Percentiles rank a stretch among this genome's conserved stretches.
Conservation (phyloP, 2,888 invertebrate genomes). For the Papilio elwesi region DNA sequence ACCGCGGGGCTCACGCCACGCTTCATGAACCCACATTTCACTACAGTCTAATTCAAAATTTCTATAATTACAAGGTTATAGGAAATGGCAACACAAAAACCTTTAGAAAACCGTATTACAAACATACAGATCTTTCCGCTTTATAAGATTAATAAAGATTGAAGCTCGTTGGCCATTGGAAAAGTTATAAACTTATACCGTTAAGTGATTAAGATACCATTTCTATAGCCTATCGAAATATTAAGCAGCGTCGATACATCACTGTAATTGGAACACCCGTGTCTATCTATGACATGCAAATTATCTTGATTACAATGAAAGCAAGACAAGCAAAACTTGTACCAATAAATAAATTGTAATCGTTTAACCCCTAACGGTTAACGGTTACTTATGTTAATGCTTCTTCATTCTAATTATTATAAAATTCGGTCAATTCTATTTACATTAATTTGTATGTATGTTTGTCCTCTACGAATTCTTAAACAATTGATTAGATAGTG, state of each 20-base stretch:
- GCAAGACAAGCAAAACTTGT: slow-evolving; percentile 16
- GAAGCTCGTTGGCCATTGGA: neutral
- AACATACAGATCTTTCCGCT: no score
- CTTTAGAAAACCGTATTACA: neutral
- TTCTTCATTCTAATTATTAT: neutral
- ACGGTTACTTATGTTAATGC: slow-evolving; percentile 4
- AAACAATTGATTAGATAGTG: no score
- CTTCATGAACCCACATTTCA: slow-evolving; percentile 7
- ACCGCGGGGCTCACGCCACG: slow-evolving; percentile 7
- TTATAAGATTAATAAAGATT: no score
- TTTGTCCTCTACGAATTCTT: no score
- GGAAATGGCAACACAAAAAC: neutral
- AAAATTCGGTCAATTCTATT: slow-evolving; percentile 5
- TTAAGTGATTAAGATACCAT: neutral
- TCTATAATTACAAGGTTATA: neutral
- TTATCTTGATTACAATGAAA: neutral
- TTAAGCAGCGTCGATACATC: neutral
- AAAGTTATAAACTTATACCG: neutral
- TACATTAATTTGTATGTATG: neutral
- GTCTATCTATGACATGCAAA: slow-evolving; percentile 1
- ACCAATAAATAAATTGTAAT: slow-evolving; percentile 12
- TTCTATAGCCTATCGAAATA: neutral
- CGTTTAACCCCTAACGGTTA: slow-evolving; percentile 16
- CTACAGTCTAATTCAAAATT: slow-evolving; percentile 4
- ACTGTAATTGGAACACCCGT: neutral